Base-by-base conservation (phyloP, 1,140 invertebrate species). In the Mylabris phalerata region DNA sequence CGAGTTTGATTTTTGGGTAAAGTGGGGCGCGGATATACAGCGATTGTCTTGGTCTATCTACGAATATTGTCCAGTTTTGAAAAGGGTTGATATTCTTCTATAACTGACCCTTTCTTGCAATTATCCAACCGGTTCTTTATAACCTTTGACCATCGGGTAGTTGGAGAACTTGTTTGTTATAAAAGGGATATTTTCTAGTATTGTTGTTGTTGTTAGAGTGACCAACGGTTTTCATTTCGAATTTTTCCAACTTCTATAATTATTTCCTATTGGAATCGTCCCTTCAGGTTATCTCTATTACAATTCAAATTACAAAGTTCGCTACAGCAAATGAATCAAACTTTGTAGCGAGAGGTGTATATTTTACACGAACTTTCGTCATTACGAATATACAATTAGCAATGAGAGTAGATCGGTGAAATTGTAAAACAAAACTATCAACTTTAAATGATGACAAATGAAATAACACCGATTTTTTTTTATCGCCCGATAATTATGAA, bases 381-480 rank as follows among this genome's bases (percentile, higher is more conserved):
- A 70, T 70, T 70, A 70, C 59, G 65, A 67, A 64, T 64, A 66
- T 63, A 68, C 68, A 70, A 68, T 68, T 68, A 65, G 67, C 64
- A 55, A 32, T 32, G 32, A 32, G 32, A 32, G 32, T 32, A 5
- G 32, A 32, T 32, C 4, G 32, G 4, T 5, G 32, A 32, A 32
- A 32, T 32, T 32, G 19, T 19, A 19, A 32, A 32, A 7, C 7
- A 32, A 32, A 32, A 32, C 32, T 32, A 32, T 32, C 32, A 32
- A 32, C 32, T 32, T 32, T 32, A 32, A 3, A 32, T 32, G 32
- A 32, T 32, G 32, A 7, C 32, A 32, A 32, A 32, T 5, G 19
- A 19, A 19, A 19, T 19, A 19, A 19, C 19, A 19, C 19, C 19
- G 19, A 19, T 19, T 19, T 19, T 19, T 19, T 19, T 19, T 19